Evolutionary conservation across 2,113 vertebrate genomes (phyloP).

Genomic region (Sander vitreus): DNA sequence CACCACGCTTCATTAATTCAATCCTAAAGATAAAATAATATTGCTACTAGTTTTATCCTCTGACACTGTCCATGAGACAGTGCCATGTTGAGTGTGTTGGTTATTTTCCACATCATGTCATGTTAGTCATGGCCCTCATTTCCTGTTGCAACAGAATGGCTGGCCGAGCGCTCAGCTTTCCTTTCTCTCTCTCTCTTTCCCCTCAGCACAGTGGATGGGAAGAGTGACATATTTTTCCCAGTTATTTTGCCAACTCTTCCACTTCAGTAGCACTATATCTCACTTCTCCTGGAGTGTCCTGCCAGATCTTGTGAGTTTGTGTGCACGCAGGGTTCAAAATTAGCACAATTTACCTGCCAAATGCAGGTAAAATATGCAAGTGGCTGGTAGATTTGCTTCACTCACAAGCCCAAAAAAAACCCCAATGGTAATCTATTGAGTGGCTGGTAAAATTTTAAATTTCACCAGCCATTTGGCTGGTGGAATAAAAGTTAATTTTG

Average conservation of each 20-base stretch:
- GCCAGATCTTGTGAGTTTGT: slow-evolving; percentile 21
- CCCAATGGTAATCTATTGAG: no score
- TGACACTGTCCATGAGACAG: slow-evolving; percentile 6
- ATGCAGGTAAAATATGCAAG: no score
- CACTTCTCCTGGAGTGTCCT: slow-evolving; percentile 7
- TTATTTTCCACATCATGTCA: slow-evolving; percentile 72
- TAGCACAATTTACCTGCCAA: no score
- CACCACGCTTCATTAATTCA: neutral
- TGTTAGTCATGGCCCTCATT: slow-evolving; percentile 62
- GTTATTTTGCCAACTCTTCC: slow-evolving; percentile 42
- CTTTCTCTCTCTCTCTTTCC: neutral
- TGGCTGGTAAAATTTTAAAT: no score
- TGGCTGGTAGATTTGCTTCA: no score
- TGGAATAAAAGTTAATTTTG: no score
- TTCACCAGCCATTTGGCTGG: no score
- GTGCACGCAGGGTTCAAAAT: neutral
- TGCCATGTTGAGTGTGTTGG: slow-evolving; percentile 34
- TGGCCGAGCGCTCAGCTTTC: slow-evolving; percentile 10
- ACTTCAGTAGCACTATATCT: slow-evolving; percentile 27
- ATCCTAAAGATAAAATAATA: neutral
- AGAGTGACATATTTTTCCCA: slow-evolving; percentile 55
- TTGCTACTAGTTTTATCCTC: neutral
- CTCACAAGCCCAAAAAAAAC: no score
- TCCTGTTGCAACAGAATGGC: slow-evolving; percentile 63
- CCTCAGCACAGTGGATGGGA: slow-evolving; percentile 34